Conservation (phyloP, 2,797 vertebrate genomes). For the Anolis apletophallus region DNA sequence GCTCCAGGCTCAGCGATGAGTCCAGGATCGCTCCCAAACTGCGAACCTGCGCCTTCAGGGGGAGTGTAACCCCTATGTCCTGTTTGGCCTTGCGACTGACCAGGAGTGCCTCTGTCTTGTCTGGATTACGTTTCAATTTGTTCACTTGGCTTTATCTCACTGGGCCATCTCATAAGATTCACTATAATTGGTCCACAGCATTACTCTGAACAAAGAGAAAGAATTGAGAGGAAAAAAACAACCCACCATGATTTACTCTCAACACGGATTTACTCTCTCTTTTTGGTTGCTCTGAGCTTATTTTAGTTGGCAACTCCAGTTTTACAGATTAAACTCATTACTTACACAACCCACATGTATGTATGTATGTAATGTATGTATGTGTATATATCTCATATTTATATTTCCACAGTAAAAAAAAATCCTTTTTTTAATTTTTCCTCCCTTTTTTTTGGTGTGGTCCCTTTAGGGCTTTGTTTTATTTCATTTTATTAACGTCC, state of each 20-base stretch:
- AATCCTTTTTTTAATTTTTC: background rate
- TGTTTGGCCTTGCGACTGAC: too few relatives aligned
- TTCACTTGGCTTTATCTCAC: background rate
- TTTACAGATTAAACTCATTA: background rate
- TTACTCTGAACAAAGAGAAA: background rate
- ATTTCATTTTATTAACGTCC: conserved; percentile 24
- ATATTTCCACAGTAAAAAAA: conserved; percentile 8
- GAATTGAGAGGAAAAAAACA: too few relatives aligned
- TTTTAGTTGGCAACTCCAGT: background rate
- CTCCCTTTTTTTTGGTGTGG: background rate
- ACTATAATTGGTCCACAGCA: background rate
- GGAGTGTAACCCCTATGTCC: too few relatives aligned
- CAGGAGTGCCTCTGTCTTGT: too few relatives aligned
- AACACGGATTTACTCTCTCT: background rate
- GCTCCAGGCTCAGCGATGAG: too few relatives aligned
- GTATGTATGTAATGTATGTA: too few relatives aligned
- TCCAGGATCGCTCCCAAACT: too few relatives aligned
- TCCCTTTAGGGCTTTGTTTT: conserved; percentile 38
- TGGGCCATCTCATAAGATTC: background rate
- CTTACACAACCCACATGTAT: background rate
- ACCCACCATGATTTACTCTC: background rate
- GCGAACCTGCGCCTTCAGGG: too few relatives aligned
- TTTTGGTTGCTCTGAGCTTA: background rate
- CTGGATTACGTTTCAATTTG: too few relatives aligned
- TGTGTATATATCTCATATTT: background rate